phyloP scores from a whole-genome alignment of 2,797 vertebrate species.

The Antennarius maculatus region DNA sequence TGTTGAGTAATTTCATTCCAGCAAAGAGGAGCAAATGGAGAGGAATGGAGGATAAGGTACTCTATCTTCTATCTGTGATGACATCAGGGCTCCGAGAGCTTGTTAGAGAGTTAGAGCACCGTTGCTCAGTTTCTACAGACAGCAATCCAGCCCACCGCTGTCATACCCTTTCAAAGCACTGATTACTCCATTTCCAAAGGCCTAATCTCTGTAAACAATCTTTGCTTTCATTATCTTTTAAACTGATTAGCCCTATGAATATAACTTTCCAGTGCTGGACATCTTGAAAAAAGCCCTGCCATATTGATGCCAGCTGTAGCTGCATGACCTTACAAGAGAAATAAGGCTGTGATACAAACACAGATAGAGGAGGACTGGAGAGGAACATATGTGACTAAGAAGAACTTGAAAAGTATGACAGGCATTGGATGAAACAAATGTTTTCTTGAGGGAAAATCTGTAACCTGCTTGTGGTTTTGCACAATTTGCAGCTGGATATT shows the following conservation, averaged over 20 bases:
- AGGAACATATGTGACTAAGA: constrained; percentile 60
- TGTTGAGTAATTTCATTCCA: constrained; percentile 84
- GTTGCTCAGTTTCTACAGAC: constrained; percentile 67
- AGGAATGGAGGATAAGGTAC: constrained; percentile 72
- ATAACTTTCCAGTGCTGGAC: constrained; percentile 80
- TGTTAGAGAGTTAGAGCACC: constrained; percentile 68
- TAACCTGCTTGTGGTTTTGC: constrained; percentile 74
- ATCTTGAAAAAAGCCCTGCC: constrained; percentile 68
- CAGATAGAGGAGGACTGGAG: constrained; percentile 57
- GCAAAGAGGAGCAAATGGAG: constrained; percentile 81
- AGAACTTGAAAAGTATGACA: constrained; percentile 63
- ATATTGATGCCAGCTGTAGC: constrained; percentile 83
- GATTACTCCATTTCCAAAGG: constrained; percentile 80
- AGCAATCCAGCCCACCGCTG: constrained; percentile 69
- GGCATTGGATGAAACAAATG: constrained; percentile 49
- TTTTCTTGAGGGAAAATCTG: constrained; percentile 51
- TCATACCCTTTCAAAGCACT: constrained; percentile 77
- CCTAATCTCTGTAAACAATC: constrained; percentile 83
- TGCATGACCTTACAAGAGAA: constrained; percentile 76
- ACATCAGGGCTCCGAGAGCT: constrained; percentile 78
- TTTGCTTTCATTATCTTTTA: constrained; percentile 84
- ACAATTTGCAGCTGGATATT: constrained; percentile 73
- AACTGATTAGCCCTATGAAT: constrained; percentile 81
- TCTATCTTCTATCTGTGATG: constrained; percentile 81
- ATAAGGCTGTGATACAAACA: constrained; percentile 75